These are phyloP conservation scores for Nowickia ferox DNA, from an alignment of 2,888 invertebrate genomes.

Conservation along the genomic window DNA sequence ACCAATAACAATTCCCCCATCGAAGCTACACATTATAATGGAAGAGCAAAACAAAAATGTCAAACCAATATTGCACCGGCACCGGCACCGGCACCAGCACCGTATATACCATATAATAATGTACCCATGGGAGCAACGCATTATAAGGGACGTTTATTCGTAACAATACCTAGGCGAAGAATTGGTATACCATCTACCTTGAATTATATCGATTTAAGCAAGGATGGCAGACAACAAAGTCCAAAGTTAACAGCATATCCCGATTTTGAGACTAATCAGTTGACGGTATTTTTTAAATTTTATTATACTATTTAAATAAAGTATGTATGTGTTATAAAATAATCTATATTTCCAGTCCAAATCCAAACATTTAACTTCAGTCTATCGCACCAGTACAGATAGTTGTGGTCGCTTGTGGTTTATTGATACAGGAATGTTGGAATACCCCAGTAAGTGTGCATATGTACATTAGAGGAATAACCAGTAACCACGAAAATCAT, in stretches of 20 bases:
- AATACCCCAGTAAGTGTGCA: slow-evolving; percentile 85
- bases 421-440: slow-evolving; percentile 89
- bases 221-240: slow-evolving; percentile 78
- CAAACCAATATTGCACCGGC: slow-evolving; percentile 46
- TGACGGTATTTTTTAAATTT: slow-evolving; percentile 38
- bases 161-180: slow-evolving; percentile 89
- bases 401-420: slow-evolving; percentile 90
- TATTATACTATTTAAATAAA: neutral
- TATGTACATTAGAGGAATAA: too few relatives aligned
- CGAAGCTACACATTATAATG: neutral
- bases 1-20: slow-evolving; percentile 41
- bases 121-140: slow-evolving; percentile 82
- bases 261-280: slow-evolving; percentile 78
- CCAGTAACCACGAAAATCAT: too few relatives aligned
- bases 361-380: slow-evolving; percentile 85
- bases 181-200: slow-evolving; percentile 86
- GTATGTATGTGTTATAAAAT: neutral
- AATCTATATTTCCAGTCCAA: slow-evolving; percentile 62
- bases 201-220: slow-evolving; percentile 83
- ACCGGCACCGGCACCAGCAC: too few relatives aligned
- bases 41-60: too few relatives aligned
- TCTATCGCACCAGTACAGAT: slow-evolving; percentile 89
- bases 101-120: slow-evolving; percentile 82
- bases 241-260: slow-evolving; percentile 82
- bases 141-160: slow-evolving; percentile 85